phyloP scores from a whole-genome alignment of 2,888 invertebrate genomes.

The Troglohyphantes excavatus region DNA sequence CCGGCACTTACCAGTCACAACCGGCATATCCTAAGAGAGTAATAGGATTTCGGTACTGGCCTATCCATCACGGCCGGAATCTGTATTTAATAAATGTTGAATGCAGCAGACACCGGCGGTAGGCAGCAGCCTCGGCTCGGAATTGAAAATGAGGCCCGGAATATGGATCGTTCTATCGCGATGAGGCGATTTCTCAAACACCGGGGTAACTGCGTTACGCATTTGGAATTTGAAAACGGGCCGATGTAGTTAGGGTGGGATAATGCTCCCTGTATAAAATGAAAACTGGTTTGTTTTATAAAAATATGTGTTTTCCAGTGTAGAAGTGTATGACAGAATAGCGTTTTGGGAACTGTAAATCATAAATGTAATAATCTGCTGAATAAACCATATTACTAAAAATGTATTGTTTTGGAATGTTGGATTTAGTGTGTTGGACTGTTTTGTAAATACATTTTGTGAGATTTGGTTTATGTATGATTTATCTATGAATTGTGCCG shows the following conservation, averaged over 20 bases:
- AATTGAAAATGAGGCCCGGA: background rate
- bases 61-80: constrained; percentile 44
- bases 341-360: too few species aligned
- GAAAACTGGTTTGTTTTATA: background rate
- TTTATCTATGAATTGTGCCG: too few species aligned
- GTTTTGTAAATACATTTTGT: too few species aligned
- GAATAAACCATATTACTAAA: too few species aligned
- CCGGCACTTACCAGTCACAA: constrained; percentile 51
- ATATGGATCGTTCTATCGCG: constrained; percentile 28
- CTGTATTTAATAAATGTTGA: constrained; percentile 69
- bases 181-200: constrained; percentile 24
- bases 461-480: too few species aligned
- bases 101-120: constrained; percentile 16
- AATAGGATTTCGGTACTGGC: constrained; percentile 49
- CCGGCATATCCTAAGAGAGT: constrained; percentile 15
- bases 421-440: too few species aligned
- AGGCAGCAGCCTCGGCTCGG: too few species aligned
- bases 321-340: too few species aligned
- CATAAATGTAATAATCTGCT: too few species aligned
- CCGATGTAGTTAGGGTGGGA: too few species aligned
- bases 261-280: background rate
- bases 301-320: too few species aligned
- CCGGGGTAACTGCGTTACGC: background rate
- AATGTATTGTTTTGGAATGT: too few species aligned
- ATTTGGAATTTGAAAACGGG: background rate